Evolutionary conservation across 2,888 invertebrate genomes (phyloP), one percentile per base, ranked within the genome.

Genomic region (Torymus aiolomorphi): DNA sequence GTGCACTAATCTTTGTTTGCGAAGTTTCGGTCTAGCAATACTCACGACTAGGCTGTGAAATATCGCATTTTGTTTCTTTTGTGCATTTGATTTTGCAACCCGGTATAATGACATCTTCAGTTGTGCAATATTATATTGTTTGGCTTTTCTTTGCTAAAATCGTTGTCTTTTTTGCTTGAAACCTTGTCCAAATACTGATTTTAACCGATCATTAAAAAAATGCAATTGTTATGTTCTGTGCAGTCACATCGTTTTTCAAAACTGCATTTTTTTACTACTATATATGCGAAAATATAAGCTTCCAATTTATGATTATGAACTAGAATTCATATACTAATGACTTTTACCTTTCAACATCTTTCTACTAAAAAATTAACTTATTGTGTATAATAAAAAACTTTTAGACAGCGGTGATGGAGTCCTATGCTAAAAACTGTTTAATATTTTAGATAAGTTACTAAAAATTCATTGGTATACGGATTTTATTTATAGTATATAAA

Each of bases 1-100:
- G 24, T 79, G 70, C 79, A 79, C 74, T 79, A 75, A 79, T 78
- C 69, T 63, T 78, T 74, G 51, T 70, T 62, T 70, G 49, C 67
- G 67, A 67, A n/a, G 63, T 63, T 5, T 71, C 62, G 4, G 14
- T 51, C 62, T 20, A 12, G 2, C 59, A 71, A 66, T 57, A 13
- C 31, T 31, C 57, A 77, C 71, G n/a, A 59, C 3, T 31, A 31
- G 54, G 62, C 62, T 76, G 76, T 77, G 24, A 77, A 56, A 31
- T 56, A 57, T 71, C 59, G 63, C 16, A 31, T 42, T 16, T 24
- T 16, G 24, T 51, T 71, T 71, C 49, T 51, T 51, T 74, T 18
- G 2, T 72, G 61, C 51, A 13, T 42, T 52, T 71, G 52, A 52
- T 54, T 66, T 51, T 52, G 59, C 65, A 72, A 59, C 54, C 54